phyloP scores from a whole-genome alignment of 2,797 vertebrate genomes.

The Melanotaenia maccullochi region DNA sequence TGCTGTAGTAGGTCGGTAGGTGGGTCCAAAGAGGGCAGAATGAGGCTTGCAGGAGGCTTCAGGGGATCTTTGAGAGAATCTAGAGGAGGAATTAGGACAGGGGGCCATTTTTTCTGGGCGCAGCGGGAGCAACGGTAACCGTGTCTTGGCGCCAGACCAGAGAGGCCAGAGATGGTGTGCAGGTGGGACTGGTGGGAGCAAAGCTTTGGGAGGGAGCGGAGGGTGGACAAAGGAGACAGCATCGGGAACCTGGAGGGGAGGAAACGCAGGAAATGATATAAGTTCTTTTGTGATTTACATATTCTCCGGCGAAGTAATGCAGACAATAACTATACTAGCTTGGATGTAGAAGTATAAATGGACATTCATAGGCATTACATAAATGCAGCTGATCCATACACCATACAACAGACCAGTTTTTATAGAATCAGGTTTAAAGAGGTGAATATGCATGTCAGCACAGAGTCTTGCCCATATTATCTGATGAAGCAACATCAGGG shows the following conservation, averaged over 20 bases:
- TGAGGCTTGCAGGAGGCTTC: conserved; percentile 64
- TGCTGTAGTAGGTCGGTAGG: conserved; percentile 50
- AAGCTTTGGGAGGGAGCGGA: conserved; percentile 80
- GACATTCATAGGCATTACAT: neutral
- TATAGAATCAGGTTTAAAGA: neutral
- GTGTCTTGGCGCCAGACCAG: conserved; percentile 81
- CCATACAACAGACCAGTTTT: neutral
- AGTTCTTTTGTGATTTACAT: neutral
- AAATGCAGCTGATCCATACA: neutral
- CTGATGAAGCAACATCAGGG: neutral
- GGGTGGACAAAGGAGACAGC: conserved; percentile 82
- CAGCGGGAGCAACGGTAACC: conserved; percentile 90
- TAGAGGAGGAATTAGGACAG: conserved; percentile 79
- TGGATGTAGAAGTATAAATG: neutral
- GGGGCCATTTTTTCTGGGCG: conserved; percentile 93
- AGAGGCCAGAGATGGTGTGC: conserved; percentile 91
- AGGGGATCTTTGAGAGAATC: conserved; percentile 72
- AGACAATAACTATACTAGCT: neutral
- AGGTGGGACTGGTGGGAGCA: conserved; percentile 92
- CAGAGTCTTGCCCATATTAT: neutral
- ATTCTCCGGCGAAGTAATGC: neutral
- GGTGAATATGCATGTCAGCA: neutral
- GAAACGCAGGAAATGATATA: neutral
- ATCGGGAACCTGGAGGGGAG: conserved; percentile 79
- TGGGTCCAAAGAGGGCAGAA: conserved; percentile 80